Percentiles rank a stretch among this genome's conserved stretches.
Evolutionary conservation across 2,113 vertebrate species (phyloP).

Genomic region (Ictidomys tridecemlineatus): DNA sequence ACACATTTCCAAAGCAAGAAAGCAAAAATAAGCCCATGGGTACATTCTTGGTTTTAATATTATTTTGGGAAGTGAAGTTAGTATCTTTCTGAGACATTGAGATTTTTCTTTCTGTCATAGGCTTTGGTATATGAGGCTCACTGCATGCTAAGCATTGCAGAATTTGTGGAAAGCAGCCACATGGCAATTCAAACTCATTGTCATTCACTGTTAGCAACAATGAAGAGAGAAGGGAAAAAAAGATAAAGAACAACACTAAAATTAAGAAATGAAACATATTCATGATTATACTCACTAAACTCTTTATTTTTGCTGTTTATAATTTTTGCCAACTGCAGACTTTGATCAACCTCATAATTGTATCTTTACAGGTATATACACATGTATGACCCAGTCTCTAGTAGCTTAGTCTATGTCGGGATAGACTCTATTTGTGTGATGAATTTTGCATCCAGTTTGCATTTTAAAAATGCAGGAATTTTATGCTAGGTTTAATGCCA

Average conservation of each 20-base stretch:
- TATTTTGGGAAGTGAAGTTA: background rate
- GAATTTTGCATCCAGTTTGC: background rate
- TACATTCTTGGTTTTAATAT: conserved; percentile 11
- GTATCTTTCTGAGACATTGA: background rate
- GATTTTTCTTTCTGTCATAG: background rate
- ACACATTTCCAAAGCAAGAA: background rate
- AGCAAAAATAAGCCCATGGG: background rate
- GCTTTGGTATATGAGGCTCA: background rate
- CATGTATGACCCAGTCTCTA: background rate
- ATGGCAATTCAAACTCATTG: background rate
- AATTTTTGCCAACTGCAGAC: background rate
- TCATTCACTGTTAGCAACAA: conserved; percentile 4
- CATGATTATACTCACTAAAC: background rate
- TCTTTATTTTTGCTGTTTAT: background rate
- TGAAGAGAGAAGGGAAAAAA: conserved; percentile 8
- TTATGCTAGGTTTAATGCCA: background rate
- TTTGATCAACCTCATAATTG: background rate
- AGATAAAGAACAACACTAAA: conserved; percentile 10
- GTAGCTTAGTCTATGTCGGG: background rate
- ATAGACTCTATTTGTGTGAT: background rate
- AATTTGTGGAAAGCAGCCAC: conserved; percentile 18
- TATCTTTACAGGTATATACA: background rate
- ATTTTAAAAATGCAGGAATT: background rate
- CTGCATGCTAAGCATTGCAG: background rate
- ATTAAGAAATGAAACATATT: conserved; percentile 11